Percentiles rank a stretch among this genome's conserved stretches.
Evolutionary conservation across 2,888 invertebrate species (phyloP).

Genomic region (Ecliptopera silaceata): DNA sequence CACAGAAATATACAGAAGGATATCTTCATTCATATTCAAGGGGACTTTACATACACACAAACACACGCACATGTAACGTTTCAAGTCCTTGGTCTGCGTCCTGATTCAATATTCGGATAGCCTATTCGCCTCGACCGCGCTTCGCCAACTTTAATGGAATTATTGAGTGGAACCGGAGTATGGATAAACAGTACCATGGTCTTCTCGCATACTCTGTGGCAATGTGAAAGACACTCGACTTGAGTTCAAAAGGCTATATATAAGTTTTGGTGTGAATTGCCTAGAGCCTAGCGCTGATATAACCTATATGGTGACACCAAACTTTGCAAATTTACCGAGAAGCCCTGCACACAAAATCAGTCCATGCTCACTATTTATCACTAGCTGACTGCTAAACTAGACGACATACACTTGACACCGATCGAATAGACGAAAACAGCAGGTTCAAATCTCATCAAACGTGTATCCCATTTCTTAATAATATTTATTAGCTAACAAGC

Average conservation of each 20-base stretch:
- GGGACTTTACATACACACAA: background rate
- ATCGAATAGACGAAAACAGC: too few relatives aligned
- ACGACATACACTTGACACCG: too few relatives aligned
- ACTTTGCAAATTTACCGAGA: too few relatives aligned
- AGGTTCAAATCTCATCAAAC: too few relatives aligned
- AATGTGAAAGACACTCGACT: too few relatives aligned
- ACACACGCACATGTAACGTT: background rate
- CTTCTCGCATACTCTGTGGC: background rate
- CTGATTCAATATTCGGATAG: constrained; percentile 24
- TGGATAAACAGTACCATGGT: background rate
- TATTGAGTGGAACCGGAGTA: constrained; percentile 10
- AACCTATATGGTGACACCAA: too few relatives aligned
- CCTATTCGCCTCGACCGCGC: constrained; percentile 14
- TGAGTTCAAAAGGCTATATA: too few relatives aligned
- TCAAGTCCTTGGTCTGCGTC: constrained; percentile 5
- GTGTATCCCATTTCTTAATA: background rate
- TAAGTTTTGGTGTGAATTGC: too few relatives aligned
- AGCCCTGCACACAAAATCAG: too few relatives aligned
- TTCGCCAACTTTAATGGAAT: constrained; percentile 28
- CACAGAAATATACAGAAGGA: background rate
- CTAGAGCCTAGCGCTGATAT: too few relatives aligned
- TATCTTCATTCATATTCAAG: constrained; percentile 10
- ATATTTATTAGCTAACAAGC: background rate
- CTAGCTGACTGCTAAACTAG: too few relatives aligned
- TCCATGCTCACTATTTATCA: too few relatives aligned